These are phyloP conservation scores for Flabesymbios commensalis DNA, from an alignment of 2,888 invertebrate species.

Conservation along the genomic window DNA sequence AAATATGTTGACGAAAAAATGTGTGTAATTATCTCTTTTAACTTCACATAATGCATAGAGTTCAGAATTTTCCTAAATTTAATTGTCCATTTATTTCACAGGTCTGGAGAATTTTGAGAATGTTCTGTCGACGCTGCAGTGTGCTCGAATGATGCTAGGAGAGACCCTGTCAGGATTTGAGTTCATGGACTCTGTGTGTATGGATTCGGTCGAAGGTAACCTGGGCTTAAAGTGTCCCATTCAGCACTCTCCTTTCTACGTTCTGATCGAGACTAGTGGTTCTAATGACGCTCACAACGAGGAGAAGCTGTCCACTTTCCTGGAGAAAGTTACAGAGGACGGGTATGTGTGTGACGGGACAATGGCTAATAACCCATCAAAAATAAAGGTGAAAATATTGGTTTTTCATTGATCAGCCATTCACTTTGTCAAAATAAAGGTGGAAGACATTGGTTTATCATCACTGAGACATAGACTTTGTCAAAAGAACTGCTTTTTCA, in stretches of 20 bases:
- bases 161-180: slow-evolving; percentile 96
- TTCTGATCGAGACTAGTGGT: slow-evolving; percentile 67
- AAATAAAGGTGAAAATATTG: slow-evolving; percentile 77
- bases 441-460: not conserved
- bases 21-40: too few relatives aligned
- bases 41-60: too few relatives aligned
- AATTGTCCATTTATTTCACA: slow-evolving; percentile 42
- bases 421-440: not conserved
- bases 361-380: slow-evolving; percentile 79
- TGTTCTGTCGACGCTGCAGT: slow-evolving; percentile 75
- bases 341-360: slow-evolving; percentile 82
- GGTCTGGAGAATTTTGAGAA: slow-evolving; percentile 79
- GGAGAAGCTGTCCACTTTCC: slow-evolving; percentile 81
- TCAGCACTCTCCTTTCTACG: slow-evolving; percentile 47
- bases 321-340: slow-evolving; percentile 74
- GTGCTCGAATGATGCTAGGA: slow-evolving; percentile 76
- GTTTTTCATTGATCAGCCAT: too few relatives aligned
- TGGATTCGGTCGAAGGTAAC: slow-evolving; percentile 71
- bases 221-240: slow-evolving; percentile 64
- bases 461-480: too few relatives aligned
- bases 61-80: too few relatives aligned
- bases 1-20: too few relatives aligned
- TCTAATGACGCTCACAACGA: slow-evolving; percentile 83
- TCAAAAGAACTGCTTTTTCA: too few relatives aligned
- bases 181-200: slow-evolving; percentile 80